Evolutionary conservation across 2,113 vertebrate species (phyloP), one percentile per base, ranked within the genome.

Genomic region (Pardalotus punctatus): DNA sequence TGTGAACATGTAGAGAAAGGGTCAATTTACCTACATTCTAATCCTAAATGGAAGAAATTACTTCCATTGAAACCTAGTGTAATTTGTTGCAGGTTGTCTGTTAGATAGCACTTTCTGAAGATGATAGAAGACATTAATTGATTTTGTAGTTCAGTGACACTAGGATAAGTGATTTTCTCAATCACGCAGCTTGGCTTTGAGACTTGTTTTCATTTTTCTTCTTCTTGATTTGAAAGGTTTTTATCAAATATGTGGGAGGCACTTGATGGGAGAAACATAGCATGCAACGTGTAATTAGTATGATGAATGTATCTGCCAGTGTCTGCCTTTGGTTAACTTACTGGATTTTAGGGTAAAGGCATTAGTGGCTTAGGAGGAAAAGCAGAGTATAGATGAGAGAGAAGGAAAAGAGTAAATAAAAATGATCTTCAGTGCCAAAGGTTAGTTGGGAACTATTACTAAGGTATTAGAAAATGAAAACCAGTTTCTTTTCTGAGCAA

Each of bases 61-160:
- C 81, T 97, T 97, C 97, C 25, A 54, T 92, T 97, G 92, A 94
- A 97, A 96, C 88, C 51, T 87, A 81, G 40, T 89, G 88, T 94
- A 96, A 97, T 97, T 66, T 96, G 69, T 96, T 96, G 86, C 87
- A 89, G 88, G 64, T 88, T 96, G 86, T n/a, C 40, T 92, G 76
- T 93, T 92, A 91, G 77, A 93, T 70, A 88, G 53, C 40, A 43
- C 69, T 94, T 97, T 97, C 86, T 96, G 86, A 97, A 95, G 93
- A 97, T 95, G 96, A 97, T 78, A 95, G 94, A 96, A 94, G 82
- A 76, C 76, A 71, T 87, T 96, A 97, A 98, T 98, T 98, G 96
- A 97, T 97, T 98, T 94, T 95, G 89, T 97, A 97, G 81, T 93
- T 93, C 88, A 88, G 77, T 97, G 95, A 96, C 94, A 97, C 50